Base-by-base conservation (phyloP, 2,888 invertebrate genomes). In the Volucella zonaria region DNA sequence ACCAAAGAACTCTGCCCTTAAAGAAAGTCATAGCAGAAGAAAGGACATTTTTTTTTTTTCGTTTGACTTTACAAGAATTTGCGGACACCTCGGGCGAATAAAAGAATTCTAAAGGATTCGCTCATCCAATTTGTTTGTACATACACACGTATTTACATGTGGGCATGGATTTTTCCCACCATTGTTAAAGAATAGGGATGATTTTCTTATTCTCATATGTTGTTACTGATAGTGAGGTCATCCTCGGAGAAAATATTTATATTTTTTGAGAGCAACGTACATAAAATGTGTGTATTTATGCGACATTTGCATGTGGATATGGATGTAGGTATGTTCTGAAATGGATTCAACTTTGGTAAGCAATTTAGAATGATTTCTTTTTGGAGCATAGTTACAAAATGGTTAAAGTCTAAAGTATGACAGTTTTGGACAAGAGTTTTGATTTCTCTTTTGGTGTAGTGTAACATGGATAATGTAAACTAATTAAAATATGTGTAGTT, bases 51-150 rank as follows among this genome's bases (percentile, higher is more conserved):
- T 74, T 54, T 49, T 71, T 18, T 18, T 52, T 12, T 31, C 58
- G 56, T 68, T 76, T 31, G n/a, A 67, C 74, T 66, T 62, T 43
- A 40, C 15, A 14, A 75, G 75, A 64, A 70, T 80, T 61, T 83
- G 71, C 70, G 66, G 75, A 80, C 79, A 75, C 83, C 83, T 79
- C 59, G 43, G 83, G 83, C 79, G 49, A 67, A 83, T 80, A 49
- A 49, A 79, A 67, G 75, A 83, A 80, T 70, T 83, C 75, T 61
- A 75, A 75, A 75, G 75, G 67, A 76, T 79, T 83, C 75, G 75
- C 75, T 75, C 80, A 66, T 71, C 79, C 83, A 83, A 83, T 83
- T 83, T 79, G 70, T 56, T 71, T 70, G 73, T 61, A 58, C 67
- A 68, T 73, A 77, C 18, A 67, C 51, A 59, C 70, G 68, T 3